Conservation (phyloP, 2,888 invertebrate genomes). For the Euproctis similis region DNA sequence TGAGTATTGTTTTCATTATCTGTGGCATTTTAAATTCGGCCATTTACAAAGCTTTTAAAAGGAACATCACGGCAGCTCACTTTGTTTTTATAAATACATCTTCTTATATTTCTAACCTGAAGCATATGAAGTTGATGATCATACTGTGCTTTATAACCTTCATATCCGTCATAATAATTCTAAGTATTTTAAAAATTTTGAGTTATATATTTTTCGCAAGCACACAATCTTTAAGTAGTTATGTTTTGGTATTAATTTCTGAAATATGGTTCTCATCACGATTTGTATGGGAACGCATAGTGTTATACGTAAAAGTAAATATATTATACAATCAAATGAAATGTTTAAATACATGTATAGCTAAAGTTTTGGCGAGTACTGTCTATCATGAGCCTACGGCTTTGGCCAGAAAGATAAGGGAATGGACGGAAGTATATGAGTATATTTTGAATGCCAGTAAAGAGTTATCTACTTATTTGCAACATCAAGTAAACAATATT, state of each 20-base stretch:
- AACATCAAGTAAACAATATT: background rate
- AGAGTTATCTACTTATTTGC: background rate
- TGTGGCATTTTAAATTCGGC: background rate
- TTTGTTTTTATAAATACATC: too few relatives aligned
- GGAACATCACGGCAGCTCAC: background rate
- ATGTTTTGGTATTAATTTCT: background rate
- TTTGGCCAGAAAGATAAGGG: too few relatives aligned
- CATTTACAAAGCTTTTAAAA: background rate
- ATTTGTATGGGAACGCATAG: background rate
- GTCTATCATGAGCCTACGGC: too few relatives aligned
- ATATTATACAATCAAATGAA: background rate
- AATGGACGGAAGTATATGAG: background rate
- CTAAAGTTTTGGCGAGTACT: background rate
- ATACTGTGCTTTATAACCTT: too few relatives aligned
- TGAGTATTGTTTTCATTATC: background rate
- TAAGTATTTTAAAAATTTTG: too few relatives aligned
- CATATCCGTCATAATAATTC: too few relatives aligned
- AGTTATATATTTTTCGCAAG: too few relatives aligned
- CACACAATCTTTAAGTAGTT: background rate
- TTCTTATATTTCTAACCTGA: too few relatives aligned
- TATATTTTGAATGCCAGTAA: background rate
- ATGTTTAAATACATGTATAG: background rate
- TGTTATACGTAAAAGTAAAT: background rate
- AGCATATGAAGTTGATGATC: too few relatives aligned
- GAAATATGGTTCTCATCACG: background rate